Percentiles rank a stretch among this genome's conserved stretches.
Conservation (phyloP, 2,113 vertebrate species). For the Brachionichthys hirsutus region DNA sequence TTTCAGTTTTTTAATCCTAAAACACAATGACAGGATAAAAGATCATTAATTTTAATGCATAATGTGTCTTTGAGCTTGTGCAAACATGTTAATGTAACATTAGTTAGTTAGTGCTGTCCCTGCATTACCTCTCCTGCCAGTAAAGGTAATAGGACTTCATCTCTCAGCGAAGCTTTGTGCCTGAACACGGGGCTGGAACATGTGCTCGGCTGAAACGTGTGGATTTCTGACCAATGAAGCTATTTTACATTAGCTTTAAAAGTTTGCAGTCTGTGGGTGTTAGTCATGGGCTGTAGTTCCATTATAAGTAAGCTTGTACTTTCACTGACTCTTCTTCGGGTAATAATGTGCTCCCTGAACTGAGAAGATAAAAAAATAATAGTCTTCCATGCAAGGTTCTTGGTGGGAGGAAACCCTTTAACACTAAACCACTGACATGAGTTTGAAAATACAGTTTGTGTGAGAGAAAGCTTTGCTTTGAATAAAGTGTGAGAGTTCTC, state of each 20-base stretch:
- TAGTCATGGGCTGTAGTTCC: slow-evolving; percentile 79
- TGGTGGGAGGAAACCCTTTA: slow-evolving; percentile 40
- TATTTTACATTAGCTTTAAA: slow-evolving; percentile 69
- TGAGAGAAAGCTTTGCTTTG: slow-evolving; percentile 44
- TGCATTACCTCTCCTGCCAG: slow-evolving; percentile 27
- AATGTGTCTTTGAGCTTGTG: slow-evolving; percentile 30
- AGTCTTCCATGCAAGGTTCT: slow-evolving; percentile 68
- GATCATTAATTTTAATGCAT: not conserved
- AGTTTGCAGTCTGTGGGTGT: slow-evolving; percentile 71
- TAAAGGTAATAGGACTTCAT: slow-evolving; percentile 53
- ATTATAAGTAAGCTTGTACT: slow-evolving; percentile 78
- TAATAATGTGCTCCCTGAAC: slow-evolving; percentile 77
- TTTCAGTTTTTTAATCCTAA: not conserved
- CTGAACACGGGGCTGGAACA: slow-evolving; percentile 29
- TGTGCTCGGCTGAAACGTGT: slow-evolving; percentile 43
- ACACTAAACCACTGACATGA: slow-evolving; percentile 55
- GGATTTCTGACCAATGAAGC: slow-evolving; percentile 52
- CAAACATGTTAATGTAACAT: slow-evolving; percentile 37
- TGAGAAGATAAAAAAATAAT: slow-evolving; percentile 80
- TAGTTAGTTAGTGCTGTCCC: slow-evolving; percentile 15
- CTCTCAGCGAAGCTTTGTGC: slow-evolving; percentile 37
- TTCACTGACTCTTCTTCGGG: slow-evolving; percentile 69
- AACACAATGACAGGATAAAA: not conserved
- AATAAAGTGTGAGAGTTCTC: slow-evolving; percentile 51
- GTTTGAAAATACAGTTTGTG: slow-evolving; percentile 56